A percentile compares a stretch with the other conserved stretches of the same genome.
These are phyloP conservation scores for Pyrocephalus nanus DNA, from an alignment of 2,797 vertebrate species.

Conservation along the genomic window DNA sequence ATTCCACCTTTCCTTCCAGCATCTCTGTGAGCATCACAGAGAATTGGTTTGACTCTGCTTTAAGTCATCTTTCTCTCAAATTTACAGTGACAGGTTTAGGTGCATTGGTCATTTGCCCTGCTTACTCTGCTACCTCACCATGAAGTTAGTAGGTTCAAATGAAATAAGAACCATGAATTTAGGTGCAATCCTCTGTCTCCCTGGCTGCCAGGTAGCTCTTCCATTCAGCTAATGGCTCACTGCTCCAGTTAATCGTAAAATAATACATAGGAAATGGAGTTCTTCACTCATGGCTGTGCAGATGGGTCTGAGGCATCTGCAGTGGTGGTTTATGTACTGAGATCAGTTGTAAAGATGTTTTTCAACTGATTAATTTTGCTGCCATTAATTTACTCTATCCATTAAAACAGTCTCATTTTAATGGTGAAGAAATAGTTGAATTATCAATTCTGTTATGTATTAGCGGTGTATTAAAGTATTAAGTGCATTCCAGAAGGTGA, in stretches of 20 bases:
- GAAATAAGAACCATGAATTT: not conserved
- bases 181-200: not conserved
- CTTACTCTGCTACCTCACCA: not conserved
- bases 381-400: not conserved
- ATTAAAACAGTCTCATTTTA: not conserved
- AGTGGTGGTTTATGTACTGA: not conserved
- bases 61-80: not conserved
- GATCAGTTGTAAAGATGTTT: not conserved
- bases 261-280: not conserved
- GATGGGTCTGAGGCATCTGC: not conserved
- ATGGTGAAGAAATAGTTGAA: not conserved
- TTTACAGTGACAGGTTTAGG: not conserved
- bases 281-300: not conserved
- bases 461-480: slow-evolving; percentile 46
- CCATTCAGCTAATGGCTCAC: not conserved
- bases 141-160: not conserved
- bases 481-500: slow-evolving; percentile 56
- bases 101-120: not conserved
- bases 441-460: not conserved
- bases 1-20: not conserved
- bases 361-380: not conserved
- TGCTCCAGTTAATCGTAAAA: not conserved
- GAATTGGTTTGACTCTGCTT: not conserved
- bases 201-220: not conserved
- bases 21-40: not conserved